A percentile compares a stretch with the other conserved stretches of the same genome.
phyloP scores from a whole-genome alignment of 2,113 vertebrate genomes.

The Zapus hudsonius region DNA sequence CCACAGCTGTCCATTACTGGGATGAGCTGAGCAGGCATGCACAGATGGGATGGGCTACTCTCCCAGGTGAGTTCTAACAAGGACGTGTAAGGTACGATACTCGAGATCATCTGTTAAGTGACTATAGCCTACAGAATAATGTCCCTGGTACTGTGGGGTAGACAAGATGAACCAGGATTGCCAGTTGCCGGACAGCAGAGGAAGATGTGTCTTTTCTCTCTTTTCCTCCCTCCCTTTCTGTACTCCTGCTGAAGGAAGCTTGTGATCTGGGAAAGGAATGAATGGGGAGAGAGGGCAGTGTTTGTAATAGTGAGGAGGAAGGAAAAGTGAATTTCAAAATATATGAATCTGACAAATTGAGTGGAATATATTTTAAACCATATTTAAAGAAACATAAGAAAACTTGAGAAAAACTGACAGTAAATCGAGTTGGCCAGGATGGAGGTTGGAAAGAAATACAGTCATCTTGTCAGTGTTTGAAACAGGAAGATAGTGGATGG shows the following conservation, averaged over 20 bases:
- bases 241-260: too few relatives aligned
- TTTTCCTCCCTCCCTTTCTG: neutral
- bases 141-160: neutral
- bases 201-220: neutral
- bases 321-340: neutral
- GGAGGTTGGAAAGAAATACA: neutral
- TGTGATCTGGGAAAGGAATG: neutral
- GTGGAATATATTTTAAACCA: neutral
- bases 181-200: neutral
- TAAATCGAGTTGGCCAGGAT: neutral
- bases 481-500: neutral
- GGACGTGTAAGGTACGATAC: neutral
- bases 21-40: neutral
- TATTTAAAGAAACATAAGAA: neutral
- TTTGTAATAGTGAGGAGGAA: neutral
- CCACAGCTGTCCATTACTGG: accelerated
- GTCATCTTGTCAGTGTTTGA: neutral
- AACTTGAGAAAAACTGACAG: neutral
- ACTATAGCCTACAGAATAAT: neutral
- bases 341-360: neutral
- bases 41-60: neutral
- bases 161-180: neutral
- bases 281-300: neutral
- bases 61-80: neutral
- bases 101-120: neutral